phyloP scores from a whole-genome alignment of 2,888 invertebrate species.

The Nomada fabriciana region DNA sequence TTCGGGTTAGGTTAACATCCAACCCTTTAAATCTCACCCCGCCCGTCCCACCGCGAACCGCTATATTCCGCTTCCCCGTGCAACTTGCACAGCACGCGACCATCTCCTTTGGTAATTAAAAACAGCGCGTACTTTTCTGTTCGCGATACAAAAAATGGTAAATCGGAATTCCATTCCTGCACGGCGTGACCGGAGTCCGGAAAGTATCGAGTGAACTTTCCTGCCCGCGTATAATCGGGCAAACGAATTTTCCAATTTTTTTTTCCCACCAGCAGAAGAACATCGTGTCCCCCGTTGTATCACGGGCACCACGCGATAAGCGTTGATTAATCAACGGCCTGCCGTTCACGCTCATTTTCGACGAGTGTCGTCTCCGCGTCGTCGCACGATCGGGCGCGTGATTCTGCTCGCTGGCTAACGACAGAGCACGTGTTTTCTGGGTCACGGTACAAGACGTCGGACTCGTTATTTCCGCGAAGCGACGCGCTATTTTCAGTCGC shows the following conservation, averaged over 20 bases:
- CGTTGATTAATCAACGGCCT: neutral
- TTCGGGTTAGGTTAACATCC: neutral
- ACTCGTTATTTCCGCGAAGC: conserved; percentile 64
- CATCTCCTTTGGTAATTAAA: too few relatives aligned
- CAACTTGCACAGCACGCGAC: too few relatives aligned
- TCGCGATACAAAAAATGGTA: neutral
- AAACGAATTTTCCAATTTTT: neutral
- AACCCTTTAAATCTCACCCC: too few relatives aligned
- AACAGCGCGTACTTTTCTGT: neutral
- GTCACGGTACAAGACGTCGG: conserved; percentile 55
- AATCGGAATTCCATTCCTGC: neutral
- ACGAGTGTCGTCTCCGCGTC: neutral
- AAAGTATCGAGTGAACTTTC: neutral
- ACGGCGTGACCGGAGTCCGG: neutral
- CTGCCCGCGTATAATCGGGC: neutral
- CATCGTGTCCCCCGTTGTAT: neutral
- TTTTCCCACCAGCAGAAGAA: neutral
- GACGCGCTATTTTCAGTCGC: conserved; percentile 66
- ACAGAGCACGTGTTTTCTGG: conserved; percentile 60
- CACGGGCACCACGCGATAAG: neutral
- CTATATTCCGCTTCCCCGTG: too few relatives aligned
- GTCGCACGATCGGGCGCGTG: conserved; percentile 39
- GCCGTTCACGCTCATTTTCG: neutral
- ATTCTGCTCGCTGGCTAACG: conserved; percentile 44
- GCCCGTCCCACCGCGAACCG: too few relatives aligned